Percentiles rank a stretch among this genome's conserved stretches.
Evolutionary conservation across 2,888 invertebrate genomes (phyloP).

Genomic region (Leptinotarsa juncta): DNA sequence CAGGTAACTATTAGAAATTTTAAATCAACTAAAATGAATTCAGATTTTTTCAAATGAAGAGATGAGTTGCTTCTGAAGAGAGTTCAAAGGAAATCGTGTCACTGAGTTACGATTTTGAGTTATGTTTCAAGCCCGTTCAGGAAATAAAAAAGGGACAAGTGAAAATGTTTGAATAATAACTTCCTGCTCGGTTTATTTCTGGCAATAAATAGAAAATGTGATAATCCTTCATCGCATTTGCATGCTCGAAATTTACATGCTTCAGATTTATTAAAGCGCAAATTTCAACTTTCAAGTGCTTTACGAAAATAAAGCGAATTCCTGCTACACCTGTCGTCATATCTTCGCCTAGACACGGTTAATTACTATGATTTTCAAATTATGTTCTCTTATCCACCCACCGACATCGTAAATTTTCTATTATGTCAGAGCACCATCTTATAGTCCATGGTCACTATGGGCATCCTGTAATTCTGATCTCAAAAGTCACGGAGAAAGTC

Average conservation of each 20-base stretch:
- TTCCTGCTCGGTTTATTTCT: constrained; percentile 24
- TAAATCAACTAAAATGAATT: no score
- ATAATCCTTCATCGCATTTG: constrained; percentile 33
- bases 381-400: constrained; percentile 35
- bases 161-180: constrained; percentile 4
- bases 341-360: constrained; percentile 34
- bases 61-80: no score
- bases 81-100: no score
- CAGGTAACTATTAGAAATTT: no score
- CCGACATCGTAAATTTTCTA: constrained; percentile 30
- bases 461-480: neutral
- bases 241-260: constrained; percentile 19
- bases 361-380: constrained; percentile 34
- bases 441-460: constrained; percentile 14
- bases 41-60: no score
- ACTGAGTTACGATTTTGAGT: neutral
- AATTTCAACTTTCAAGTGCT: constrained; percentile 35
- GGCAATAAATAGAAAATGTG: constrained; percentile 38
- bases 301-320: constrained; percentile 34
- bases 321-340: constrained; percentile 33
- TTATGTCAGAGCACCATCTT: constrained; percentile 23
- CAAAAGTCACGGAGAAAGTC: no score
- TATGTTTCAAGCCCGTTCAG: neutral
- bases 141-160: neutral
- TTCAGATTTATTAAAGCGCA: constrained; percentile 37